phyloP scores from a whole-genome alignment of 53 echinoderm and acorn worm species.

The Paelopatides confundens region DNA sequence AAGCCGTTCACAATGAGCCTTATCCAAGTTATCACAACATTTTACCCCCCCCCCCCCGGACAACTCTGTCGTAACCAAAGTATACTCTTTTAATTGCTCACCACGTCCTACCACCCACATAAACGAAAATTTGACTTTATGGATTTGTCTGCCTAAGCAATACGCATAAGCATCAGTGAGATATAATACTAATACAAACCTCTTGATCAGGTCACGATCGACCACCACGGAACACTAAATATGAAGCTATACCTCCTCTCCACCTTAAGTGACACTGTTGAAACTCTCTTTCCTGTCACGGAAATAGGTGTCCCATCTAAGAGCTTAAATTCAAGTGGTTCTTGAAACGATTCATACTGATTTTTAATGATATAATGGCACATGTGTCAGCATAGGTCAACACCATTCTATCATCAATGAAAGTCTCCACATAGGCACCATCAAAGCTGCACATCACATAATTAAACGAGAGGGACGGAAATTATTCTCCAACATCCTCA shows the following conservation, averaged over 20 bases:
- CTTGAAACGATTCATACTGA: neutral
- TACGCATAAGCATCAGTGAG: too few relatives aligned
- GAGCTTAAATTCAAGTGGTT: too few relatives aligned
- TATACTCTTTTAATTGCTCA: too few relatives aligned
- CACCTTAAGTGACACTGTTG: neutral
- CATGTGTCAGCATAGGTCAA: slow-evolving; percentile 11
- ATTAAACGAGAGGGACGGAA: too few relatives aligned
- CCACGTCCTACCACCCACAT: neutral
- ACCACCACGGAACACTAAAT: too few relatives aligned
- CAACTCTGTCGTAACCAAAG: too few relatives aligned
- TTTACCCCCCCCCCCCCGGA: too few relatives aligned
- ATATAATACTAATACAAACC: slow-evolving; percentile 5
- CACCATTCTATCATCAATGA: neutral
- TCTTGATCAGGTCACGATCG: neutral
- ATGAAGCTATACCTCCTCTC: neutral
- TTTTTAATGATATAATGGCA: neutral
- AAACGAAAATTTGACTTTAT: neutral
- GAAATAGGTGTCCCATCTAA: neutral
- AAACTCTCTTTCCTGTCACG: neutral
- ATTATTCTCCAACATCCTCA: too few relatives aligned
- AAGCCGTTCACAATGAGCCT: neutral
- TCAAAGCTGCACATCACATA: too few relatives aligned
- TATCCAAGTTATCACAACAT: too few relatives aligned
- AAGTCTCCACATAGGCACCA: neutral
- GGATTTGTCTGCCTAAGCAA: neutral